Evolutionary conservation across 2,888 invertebrate genomes (phyloP).

Genomic region (Timandra comae): DNA sequence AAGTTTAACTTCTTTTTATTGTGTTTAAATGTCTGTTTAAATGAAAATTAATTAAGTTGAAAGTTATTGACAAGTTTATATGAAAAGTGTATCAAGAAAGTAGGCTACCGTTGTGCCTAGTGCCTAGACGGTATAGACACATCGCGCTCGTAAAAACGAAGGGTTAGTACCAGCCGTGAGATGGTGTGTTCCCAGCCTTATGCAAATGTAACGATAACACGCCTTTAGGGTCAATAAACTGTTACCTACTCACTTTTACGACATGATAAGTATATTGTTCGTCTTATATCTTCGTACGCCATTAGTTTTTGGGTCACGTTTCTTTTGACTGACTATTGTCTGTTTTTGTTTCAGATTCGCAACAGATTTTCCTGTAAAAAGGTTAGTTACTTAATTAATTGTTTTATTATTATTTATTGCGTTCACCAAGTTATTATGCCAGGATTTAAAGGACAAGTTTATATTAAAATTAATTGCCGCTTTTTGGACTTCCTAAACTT

Average conservation of each 20-base stretch:
- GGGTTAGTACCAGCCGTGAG: conserved; percentile 47
- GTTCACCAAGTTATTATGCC: too few relatives aligned
- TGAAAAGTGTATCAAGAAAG: conserved; percentile 25
- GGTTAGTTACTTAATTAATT: conserved; percentile 16
- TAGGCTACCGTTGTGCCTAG: too few relatives aligned
- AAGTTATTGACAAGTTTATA: too few relatives aligned
- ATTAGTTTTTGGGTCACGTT: conserved; percentile 44
- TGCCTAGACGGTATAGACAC: conserved; percentile 33
- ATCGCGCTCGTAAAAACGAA: conserved; percentile 56
- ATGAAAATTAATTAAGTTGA: conserved; percentile 4
- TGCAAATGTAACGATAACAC: conserved; percentile 72
- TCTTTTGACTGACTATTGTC: conserved; percentile 30
- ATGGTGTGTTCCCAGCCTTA: conserved; percentile 50
- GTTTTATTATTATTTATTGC: too few relatives aligned
- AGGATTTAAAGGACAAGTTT: too few relatives aligned
- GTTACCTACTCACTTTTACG: conserved; percentile 68
- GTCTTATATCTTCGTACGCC: conserved; percentile 38
- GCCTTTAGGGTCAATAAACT: conserved; percentile 72
- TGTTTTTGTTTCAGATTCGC: conserved; percentile 53
- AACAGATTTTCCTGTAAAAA: conserved; percentile 19
- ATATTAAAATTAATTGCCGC: too few relatives aligned
- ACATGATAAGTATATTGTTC: conserved; percentile 69
- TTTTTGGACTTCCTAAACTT: too few relatives aligned
- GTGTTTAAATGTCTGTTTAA: conserved; percentile 19
- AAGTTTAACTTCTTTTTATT: conserved; percentile 32